These are phyloP conservation scores for Ploceus nigricollis DNA, from an alignment of 2,113 vertebrate genomes.

Conservation along the genomic window DNA sequence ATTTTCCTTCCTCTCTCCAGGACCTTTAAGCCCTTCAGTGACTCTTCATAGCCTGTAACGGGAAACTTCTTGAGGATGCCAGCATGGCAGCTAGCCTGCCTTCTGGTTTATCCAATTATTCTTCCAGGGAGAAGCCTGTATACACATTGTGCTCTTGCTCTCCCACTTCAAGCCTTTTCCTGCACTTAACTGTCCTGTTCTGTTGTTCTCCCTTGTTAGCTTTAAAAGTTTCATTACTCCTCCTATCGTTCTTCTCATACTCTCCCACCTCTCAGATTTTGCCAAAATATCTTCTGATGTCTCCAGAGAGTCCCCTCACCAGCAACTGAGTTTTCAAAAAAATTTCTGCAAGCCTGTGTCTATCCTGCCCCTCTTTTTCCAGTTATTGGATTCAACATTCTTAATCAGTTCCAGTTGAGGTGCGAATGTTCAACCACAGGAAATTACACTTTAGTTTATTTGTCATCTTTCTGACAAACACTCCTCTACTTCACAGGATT, in stretches of 20 bases:
- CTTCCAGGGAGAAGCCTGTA: not conserved
- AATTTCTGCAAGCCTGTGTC: not conserved
- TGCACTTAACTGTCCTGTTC: not conserved
- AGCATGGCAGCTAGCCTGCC: not conserved
- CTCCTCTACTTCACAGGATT: not conserved
- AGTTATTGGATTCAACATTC: slow-evolving; percentile 1
- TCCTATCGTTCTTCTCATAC: not conserved
- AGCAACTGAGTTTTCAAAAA: not conserved
- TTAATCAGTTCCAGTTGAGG: slow-evolving; percentile 61
- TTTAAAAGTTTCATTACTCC: not conserved
- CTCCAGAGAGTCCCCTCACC: not conserved
- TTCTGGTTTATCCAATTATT: not conserved
- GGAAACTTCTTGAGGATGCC: not conserved
- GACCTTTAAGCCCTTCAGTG: not conserved
- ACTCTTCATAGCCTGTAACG: not conserved
- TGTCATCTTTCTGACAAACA: slow-evolving; percentile 33
- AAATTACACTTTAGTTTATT: slow-evolving; percentile 55
- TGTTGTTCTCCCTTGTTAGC: not conserved
- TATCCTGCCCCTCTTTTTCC: not conserved
- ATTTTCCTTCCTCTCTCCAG: not conserved
- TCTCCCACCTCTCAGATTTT: not conserved
- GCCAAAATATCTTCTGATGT: not conserved
- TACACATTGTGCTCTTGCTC: not conserved
- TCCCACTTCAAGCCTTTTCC: not conserved
- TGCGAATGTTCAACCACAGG: slow-evolving; percentile 50